phyloP scores from a whole-genome alignment of 2,113 vertebrate genomes.

The Bubo blakistoni region DNA sequence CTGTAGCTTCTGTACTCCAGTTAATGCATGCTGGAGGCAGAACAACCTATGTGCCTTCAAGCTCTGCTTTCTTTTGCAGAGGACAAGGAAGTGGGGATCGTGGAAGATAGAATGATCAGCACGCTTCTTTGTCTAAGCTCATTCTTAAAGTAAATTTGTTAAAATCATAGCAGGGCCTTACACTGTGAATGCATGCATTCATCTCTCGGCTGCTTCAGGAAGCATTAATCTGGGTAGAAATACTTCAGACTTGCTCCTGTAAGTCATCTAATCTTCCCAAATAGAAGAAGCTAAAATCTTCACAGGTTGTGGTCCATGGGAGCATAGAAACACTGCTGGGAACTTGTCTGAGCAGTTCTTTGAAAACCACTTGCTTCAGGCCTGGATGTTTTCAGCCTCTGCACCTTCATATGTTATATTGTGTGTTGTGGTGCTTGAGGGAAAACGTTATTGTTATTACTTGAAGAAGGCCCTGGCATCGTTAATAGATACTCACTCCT shows the following conservation, averaged over 20 bases:
- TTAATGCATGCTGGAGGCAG: neutral
- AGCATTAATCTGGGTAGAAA: neutral
- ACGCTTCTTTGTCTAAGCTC: neutral
- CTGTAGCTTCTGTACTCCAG: neutral
- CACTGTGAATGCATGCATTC: neutral
- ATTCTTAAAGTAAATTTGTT: neutral
- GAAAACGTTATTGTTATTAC: neutral
- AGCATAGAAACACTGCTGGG: neutral
- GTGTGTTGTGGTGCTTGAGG: neutral
- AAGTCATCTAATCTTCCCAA: neutral
- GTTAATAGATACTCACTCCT: neutral
- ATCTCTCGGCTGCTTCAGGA: neutral
- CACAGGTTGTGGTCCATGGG: neutral
- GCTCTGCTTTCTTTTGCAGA: neutral
- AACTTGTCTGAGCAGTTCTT: neutral
- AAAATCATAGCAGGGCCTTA: neutral
- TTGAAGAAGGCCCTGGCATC: neutral
- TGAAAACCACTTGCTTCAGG: neutral
- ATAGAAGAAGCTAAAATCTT: neutral
- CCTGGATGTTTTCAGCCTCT: neutral
- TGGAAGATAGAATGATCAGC: neutral
- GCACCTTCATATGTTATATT: fast-evolving
- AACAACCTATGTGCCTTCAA: neutral
- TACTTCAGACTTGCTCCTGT: neutral
- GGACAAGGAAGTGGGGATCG: neutral